Evolutionary conservation across 2,113 vertebrate species (phyloP), one percentile per base, ranked within the genome.

Genomic region (Notothenia rossii): DNA sequence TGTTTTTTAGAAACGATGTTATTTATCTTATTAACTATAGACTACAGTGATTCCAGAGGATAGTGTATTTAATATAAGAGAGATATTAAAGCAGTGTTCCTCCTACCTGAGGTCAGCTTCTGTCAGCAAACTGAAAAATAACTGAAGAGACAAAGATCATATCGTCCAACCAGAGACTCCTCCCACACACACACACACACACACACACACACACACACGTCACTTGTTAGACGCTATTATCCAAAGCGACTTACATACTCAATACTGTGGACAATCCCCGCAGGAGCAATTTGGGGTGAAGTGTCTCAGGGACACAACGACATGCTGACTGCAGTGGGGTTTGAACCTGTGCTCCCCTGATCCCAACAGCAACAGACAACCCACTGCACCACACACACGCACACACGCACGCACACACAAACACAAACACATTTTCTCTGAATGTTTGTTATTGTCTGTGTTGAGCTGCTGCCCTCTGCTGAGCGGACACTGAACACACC

Each of bases 31-130:
- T 13, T 12, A 18, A 36, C 5, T 36, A 36, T 36, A 36, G 36
- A 36, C 6, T 56, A 25, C 25, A 5, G 10, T 43, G 9, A 45
- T 18, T 10, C 18, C 6, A 55, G 25, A 29, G 25, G 25, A 29
- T 29, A 29, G 25, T 29, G 25, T 29, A 29, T 29, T 29, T 29
- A 25, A 4, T 25, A 17, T 25, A 11, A n/a, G 11, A 13, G 0
- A 40, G 33, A 1, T n/a, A 10, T 63, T 22, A 3, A 65, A 70
- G 58, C 43, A 7, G 25, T 17, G 20, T 18, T 50, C 36, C 1
- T 86, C 89, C 78, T 77, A 91, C 89, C 89, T 89, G 13, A 50
- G 63, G 36, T 84, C 46, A 73, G 73, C 59, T 78, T 20, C 72
- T 60, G 55, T 54, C 68, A 36, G 54, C 55, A 4, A 36, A 79